phyloP scores from a whole-genome alignment of 2,888 invertebrate genomes.

The Alcis repandata region DNA sequence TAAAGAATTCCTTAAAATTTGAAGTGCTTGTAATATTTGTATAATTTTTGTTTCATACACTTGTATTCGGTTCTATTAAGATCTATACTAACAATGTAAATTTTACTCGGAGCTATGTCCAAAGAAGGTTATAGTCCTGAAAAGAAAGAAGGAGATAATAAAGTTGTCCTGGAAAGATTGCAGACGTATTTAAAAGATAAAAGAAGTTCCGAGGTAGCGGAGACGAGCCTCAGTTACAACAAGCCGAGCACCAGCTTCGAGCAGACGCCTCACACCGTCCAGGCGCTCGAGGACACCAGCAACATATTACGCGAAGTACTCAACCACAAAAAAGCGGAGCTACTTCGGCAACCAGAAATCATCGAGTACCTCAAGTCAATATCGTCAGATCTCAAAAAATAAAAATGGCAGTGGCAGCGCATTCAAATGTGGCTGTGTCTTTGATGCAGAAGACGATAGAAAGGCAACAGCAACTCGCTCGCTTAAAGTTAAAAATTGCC shows the following conservation, averaged over 20 bases:
- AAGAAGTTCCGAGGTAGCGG: conserved; percentile 69
- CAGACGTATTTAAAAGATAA: conserved; percentile 83
- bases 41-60: neutral
- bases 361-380: conserved; percentile 75
- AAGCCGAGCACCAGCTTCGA: conserved; percentile 80
- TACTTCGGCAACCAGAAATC: conserved; percentile 81
- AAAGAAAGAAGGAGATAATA: conserved; percentile 81
- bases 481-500: conserved; percentile 75
- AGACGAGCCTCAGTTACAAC: conserved; percentile 64
- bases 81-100: conserved; percentile 54
- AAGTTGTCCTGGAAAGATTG: conserved; percentile 81
- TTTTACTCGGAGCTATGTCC: conserved; percentile 69
- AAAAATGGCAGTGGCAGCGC: conserved; percentile 76
- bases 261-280: conserved; percentile 57
- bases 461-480: conserved; percentile 71
- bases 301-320: conserved; percentile 78
- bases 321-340: conserved; percentile 80
- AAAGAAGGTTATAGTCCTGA: conserved; percentile 84
- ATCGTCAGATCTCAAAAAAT: conserved; percentile 76
- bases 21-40: neutral
- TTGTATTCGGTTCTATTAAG: neutral
- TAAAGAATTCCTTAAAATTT: neutral
- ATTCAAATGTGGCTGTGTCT: conserved; percentile 75
- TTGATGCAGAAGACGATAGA: conserved; percentile 79
- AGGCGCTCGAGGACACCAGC: conserved; percentile 71